Conservation (phyloP, 2,797 vertebrate species). For the Scomberomorus guttatus region DNA sequence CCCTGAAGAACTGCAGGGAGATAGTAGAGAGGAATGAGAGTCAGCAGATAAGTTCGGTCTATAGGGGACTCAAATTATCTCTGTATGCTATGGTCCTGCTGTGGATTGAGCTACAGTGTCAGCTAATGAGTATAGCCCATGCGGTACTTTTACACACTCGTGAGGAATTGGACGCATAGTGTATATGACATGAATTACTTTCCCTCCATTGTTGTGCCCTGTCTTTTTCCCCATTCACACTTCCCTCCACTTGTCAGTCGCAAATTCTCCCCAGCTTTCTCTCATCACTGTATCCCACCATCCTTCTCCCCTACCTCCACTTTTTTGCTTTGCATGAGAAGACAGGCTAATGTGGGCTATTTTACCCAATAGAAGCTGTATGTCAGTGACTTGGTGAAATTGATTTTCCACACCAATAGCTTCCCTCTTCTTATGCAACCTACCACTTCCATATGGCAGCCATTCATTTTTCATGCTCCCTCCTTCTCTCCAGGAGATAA, state of each 20-base stretch:
- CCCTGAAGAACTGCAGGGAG: conserved; percentile 12
- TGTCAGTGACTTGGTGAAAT: conserved; percentile 72
- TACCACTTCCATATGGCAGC: conserved; percentile 67
- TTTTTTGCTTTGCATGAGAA: conserved; percentile 66
- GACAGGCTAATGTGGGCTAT: conserved; percentile 73
- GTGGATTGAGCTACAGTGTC: neutral
- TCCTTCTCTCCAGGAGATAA: conserved; percentile 54
- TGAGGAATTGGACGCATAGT: neutral
- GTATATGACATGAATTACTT: neutral
- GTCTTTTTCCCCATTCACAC: neutral
- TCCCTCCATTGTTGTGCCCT: neutral
- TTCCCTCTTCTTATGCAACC: conserved; percentile 65
- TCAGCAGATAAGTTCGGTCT: conserved; percentile 47
- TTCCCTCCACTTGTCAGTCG: conserved; percentile 7
- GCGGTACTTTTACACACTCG: neutral
- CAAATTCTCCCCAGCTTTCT: conserved; percentile 29
- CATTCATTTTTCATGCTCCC: conserved; percentile 73
- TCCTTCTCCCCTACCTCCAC: conserved; percentile 33
- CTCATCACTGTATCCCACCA: conserved; percentile 1
- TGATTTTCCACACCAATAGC: conserved; percentile 82
- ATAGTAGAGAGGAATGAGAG: conserved; percentile 8
- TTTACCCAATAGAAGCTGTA: conserved; percentile 74
- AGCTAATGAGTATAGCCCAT: neutral
- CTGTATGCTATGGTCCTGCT: conserved; percentile 7
- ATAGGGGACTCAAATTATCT: conserved; percentile 20